Percentiles rank a stretch among this genome's conserved stretches.
Conservation (phyloP, 2,113 vertebrate genomes). For the Psittacula cyanocephala region DNA sequence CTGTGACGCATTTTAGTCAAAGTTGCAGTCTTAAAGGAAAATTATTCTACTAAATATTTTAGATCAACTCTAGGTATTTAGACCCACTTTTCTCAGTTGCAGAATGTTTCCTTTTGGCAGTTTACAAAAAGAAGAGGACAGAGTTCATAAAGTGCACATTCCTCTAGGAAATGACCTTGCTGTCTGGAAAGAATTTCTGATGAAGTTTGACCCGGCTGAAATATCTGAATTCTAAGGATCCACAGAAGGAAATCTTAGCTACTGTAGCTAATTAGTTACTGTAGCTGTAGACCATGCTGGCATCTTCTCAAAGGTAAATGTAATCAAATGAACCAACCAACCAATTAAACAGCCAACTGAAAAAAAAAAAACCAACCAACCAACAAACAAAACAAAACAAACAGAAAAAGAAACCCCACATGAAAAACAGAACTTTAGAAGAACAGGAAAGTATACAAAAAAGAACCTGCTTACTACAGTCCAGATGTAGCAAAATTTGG, state of each 20-base stretch:
- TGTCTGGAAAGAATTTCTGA: constrained; percentile 75
- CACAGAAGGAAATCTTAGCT: constrained; percentile 74
- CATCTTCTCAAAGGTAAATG: constrained; percentile 65
- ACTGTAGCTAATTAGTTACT: background rate
- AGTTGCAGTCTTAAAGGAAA: background rate
- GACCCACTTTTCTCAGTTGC: background rate
- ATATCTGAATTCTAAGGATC: constrained; percentile 77
- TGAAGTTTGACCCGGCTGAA: constrained; percentile 72
- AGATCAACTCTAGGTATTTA: background rate
- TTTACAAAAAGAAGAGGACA: constrained; percentile 72
- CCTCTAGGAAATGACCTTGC: constrained; percentile 72
- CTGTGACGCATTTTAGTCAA: background rate
- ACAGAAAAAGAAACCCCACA: background rate
- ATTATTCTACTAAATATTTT: background rate
- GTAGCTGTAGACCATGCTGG: constrained; percentile 64
- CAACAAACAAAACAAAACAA: background rate
- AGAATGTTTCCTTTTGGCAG: background rate
- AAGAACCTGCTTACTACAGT: background rate
- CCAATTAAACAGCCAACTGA: background rate
- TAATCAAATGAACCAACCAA: background rate
- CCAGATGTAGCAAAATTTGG: background rate
- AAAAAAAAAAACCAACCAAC: background rate
- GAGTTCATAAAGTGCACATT: constrained; percentile 68
- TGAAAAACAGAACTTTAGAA: background rate
- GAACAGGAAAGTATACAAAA: background rate